phyloP scores from a whole-genome alignment of 1,140 invertebrate species.

The Conus ventricosus region DNA sequence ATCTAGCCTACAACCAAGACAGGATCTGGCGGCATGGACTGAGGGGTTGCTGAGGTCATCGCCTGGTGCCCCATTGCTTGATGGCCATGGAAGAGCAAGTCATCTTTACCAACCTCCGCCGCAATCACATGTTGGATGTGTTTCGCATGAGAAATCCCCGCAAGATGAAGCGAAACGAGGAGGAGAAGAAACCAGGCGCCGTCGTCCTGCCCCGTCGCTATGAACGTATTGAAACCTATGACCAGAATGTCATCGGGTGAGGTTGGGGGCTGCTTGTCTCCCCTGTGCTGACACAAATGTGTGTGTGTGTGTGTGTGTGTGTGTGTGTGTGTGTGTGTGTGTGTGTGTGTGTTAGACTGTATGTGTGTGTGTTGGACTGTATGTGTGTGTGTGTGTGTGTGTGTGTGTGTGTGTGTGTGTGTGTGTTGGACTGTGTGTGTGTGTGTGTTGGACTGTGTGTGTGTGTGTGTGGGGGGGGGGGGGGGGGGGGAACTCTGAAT shows the following conservation, averaged over 20 bases:
- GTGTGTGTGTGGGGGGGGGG: too few relatives aligned
- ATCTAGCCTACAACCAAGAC: neutral
- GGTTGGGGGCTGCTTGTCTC: neutral
- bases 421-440: too few relatives aligned
- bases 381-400: too few relatives aligned
- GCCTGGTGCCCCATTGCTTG: neutral
- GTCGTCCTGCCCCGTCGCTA: neutral
- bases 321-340: too few relatives aligned
- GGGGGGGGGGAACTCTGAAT: too few relatives aligned
- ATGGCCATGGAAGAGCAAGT: neutral
- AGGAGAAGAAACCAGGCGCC: neutral
- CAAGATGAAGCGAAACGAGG: neutral
- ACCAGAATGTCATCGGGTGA: constrained; percentile 15
- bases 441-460: too few relatives aligned
- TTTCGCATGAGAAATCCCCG: constrained; percentile 20
- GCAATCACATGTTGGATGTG: constrained; percentile 28
- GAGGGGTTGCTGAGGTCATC: neutral
- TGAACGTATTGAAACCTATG: constrained; percentile 1
- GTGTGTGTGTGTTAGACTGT: too few relatives aligned
- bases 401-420: too few relatives aligned
- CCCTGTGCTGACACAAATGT: neutral
- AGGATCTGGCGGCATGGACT: neutral
- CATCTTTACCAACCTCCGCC: neutral
- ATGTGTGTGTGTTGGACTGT: too few relatives aligned
- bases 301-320: neutral